Percentiles rank a stretch among this genome's conserved stretches.
phyloP scores from a whole-genome alignment of 1,140 invertebrate genomes.

The Nephila pilipes region DNA sequence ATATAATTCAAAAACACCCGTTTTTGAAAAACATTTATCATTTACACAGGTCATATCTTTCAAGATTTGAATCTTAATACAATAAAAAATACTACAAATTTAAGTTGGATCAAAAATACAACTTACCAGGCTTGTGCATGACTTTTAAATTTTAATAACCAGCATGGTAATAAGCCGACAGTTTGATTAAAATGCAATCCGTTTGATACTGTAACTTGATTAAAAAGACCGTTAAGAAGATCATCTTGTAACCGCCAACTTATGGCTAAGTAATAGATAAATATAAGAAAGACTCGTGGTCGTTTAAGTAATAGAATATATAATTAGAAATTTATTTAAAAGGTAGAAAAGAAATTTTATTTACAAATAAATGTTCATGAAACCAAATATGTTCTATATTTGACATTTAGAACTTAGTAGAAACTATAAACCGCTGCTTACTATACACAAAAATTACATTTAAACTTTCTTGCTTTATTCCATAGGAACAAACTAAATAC shows the following conservation, averaged over 20 bases:
- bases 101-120: not conserved
- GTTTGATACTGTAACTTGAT: slow-evolving; percentile 32
- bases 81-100: not conserved
- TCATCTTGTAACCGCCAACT: not conserved
- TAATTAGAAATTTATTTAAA: no score
- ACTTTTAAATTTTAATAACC: slow-evolving; percentile 17
- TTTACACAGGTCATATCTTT: not conserved
- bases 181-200: not conserved
- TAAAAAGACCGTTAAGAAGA: not conserved
- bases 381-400: no score
- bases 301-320: no score
- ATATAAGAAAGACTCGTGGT: no score
- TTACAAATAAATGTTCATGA: no score
- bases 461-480: no score
- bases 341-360: no score
- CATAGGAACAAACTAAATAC: no score
- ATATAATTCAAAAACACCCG: not conserved
- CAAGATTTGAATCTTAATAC: no score
- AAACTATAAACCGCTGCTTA: no score
- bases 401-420: no score
- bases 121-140: slow-evolving; percentile 30
- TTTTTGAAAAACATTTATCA: not conserved
- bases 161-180: slow-evolving; percentile 33
- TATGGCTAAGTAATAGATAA: not conserved
- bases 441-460: no score